phyloP scores from a whole-genome alignment of 2,113 vertebrate species.

The Vulpes lagopus region DNA sequence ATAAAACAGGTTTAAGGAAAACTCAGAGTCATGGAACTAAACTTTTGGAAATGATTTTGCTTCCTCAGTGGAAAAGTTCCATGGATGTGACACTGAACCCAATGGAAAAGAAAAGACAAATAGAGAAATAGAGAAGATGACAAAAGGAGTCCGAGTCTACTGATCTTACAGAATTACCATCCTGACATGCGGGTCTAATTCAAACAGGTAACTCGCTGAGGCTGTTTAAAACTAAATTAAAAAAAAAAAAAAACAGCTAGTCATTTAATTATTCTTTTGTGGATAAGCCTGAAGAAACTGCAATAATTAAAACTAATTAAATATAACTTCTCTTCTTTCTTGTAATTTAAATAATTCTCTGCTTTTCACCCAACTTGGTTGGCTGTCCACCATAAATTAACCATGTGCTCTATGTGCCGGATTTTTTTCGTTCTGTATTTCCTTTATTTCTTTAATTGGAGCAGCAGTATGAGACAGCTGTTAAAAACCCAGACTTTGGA shows the following conservation, averaged over 20 bases:
- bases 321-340: neutral
- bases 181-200: neutral
- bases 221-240: neutral
- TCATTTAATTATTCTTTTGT: neutral
- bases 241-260: neutral
- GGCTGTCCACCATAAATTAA: neutral
- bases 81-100: neutral
- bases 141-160: neutral
- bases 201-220: neutral
- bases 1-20: constrained; percentile 63
- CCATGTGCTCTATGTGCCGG: neutral
- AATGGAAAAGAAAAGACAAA: neutral
- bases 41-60: constrained; percentile 55
- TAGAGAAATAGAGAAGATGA: neutral
- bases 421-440: neutral
- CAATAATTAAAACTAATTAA: constrained; percentile 48
- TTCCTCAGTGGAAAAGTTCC: neutral
- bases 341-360: neutral
- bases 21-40: constrained; percentile 25
- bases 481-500: neutral
- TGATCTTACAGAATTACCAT: neutral
- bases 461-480: neutral
- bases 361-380: neutral
- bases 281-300: neutral
- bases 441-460: neutral